Conservation (phyloP, 2,797 vertebrate genomes). For the Cyprinodon diabolis region DNA sequence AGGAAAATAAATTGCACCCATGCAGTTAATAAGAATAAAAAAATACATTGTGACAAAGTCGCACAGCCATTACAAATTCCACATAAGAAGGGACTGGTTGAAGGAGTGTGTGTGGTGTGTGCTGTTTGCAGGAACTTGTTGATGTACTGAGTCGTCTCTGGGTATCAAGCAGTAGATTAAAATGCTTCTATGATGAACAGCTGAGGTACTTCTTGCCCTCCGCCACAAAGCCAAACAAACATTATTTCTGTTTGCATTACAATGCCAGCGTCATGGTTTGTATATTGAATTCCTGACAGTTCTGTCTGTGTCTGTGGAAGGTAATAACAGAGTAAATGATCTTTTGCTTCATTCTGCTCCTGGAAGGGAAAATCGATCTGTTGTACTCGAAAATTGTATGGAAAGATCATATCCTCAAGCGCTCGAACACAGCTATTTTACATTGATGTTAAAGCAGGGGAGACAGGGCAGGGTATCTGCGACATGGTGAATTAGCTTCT, state of each 20-base stretch:
- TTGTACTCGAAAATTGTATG: slow-evolving; percentile 62
- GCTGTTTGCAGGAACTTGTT: slow-evolving; percentile 30
- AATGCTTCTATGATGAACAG: slow-evolving; percentile 62
- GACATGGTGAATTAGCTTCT: slow-evolving; percentile 57
- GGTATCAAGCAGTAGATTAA: slow-evolving; percentile 25
- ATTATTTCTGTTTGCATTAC: slow-evolving; percentile 70
- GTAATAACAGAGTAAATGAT: slow-evolving; percentile 83
- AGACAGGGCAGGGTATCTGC: slow-evolving; percentile 36
- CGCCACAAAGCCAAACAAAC: slow-evolving; percentile 64
- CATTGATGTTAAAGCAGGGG: slow-evolving; percentile 61
- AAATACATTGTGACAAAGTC: slow-evolving; percentile 87
- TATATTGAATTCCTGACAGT: slow-evolving; percentile 76
- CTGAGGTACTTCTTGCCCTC: slow-evolving; percentile 34
- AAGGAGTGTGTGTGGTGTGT: slow-evolving; percentile 39
- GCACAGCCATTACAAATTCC: slow-evolving; percentile 83
- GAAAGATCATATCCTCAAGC: slow-evolving; percentile 63
- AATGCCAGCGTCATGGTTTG: slow-evolving; percentile 61
- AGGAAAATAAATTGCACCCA: slow-evolving; percentile 97
- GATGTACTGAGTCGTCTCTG: slow-evolving; percentile 51
- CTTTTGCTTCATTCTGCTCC: slow-evolving; percentile 72
- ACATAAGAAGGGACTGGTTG: slow-evolving; percentile 70
- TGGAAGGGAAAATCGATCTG: slow-evolving; percentile 78
- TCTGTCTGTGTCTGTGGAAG: slow-evolving; percentile 64
- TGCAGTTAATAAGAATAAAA: slow-evolving; percentile 96
- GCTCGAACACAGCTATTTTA: slow-evolving; percentile 66